Evolutionary conservation across 2,797 vertebrate species (phyloP), one percentile per base, ranked within the genome.

Genomic region (Callimico goeldii): DNA sequence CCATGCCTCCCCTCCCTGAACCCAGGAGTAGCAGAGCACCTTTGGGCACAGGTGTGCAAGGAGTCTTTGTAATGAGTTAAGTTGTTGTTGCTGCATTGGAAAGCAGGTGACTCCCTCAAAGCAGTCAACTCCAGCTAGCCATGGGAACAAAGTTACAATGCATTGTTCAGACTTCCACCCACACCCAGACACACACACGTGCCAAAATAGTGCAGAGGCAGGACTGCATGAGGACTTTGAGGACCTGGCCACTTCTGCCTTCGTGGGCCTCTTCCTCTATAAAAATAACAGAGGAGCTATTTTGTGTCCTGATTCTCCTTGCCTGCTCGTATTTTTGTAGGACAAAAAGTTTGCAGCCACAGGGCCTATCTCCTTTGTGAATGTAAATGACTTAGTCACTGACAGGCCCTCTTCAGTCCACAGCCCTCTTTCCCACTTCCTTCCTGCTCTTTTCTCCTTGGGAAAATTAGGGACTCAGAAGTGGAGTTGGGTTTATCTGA

Each of bases 401-500:
- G 64, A 33, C 0, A 0, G 64, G 64, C 64, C 64, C 61, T 75
- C 36, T 52, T 70, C 58, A 8, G 46, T 79, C 33, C 4, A 19
- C 4, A 61, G 19, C 55, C 57, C 50, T 82, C 57, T 41, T 36
- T 3, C 9, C 83, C 26, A 20, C 55, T 7, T 19, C 20, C 67
- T 17, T 19, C 17, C 67, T 17, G 1, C 52, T 20, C 43, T 76
- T 48, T 76, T 43, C 88, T 93, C 52, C 87, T 41, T 28, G 61
- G 46, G 70, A 79, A 76, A 41, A 41, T 3, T 7, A 43, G 57
- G 30, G 46, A 48, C 52, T 93, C 50, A 0, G 80, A 70, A 91
- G 52, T 13, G 1, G 0, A 1, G 0, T 4, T 3, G n/a, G 48
- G 28, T 28, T 87, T 36, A 3, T 52, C 46, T 52, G 43, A 48